Percentiles rank a stretch among this genome's conserved stretches.
Evolutionary conservation across 2,113 vertebrate species (phyloP).

Genomic region (Phaethornis superciliosus): DNA sequence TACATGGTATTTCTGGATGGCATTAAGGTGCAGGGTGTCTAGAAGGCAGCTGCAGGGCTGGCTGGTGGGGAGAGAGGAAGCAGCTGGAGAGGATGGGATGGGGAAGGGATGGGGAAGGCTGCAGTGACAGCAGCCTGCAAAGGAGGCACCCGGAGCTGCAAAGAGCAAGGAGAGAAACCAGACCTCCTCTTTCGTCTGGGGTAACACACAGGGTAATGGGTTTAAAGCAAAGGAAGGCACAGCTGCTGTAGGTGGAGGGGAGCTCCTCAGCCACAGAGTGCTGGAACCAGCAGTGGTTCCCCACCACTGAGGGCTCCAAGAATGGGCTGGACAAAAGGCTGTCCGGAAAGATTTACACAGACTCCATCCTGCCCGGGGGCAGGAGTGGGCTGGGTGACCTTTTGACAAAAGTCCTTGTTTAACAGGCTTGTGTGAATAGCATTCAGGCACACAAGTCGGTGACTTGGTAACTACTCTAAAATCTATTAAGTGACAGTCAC

Average conservation of each 20-base stretch:
- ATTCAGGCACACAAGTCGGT: neutral
- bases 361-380: neutral
- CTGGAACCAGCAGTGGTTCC: fast-evolving
- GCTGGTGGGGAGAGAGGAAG: neutral
- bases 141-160: neutral
- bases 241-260: neutral
- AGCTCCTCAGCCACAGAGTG: fast-evolving
- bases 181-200: neutral
- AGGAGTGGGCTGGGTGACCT: neutral
- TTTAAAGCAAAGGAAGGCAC: neutral
- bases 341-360: neutral
- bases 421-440: neutral
- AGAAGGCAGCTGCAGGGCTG: neutral
- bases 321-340: neutral
- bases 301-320: neutral
- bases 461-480: neutral
- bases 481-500: neutral
- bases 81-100: neutral
- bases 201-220: neutral
- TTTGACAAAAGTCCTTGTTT: neutral
- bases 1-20: neutral
- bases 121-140: neutral
- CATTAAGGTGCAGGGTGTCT: neutral
- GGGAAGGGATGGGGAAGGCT: neutral
- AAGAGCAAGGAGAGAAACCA: neutral